Base-by-base conservation (phyloP, 2,113 vertebrate genomes). In the Promerops cafer region DNA sequence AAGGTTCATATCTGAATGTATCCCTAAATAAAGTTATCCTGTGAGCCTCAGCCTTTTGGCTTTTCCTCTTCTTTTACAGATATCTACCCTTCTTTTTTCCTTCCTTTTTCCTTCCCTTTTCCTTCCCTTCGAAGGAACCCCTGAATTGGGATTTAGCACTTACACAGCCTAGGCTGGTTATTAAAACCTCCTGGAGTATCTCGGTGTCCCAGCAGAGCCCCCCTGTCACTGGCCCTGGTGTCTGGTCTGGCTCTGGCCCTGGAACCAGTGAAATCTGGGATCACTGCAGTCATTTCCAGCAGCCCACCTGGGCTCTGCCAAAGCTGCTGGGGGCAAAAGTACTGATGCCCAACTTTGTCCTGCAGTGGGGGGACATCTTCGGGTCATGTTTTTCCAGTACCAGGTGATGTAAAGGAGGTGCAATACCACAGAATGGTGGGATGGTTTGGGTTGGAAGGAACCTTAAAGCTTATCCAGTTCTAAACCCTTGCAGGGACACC, bases 371-470 rank as follows among this genome's bases (percentile, higher is more conserved):
- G 4, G 0, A 17, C 28, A 33, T 4, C 52, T 66, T 13, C 40
- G 2, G 4, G 28, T 4, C 1, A 1, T 1, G 5, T 13, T 61
- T 20, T n/a, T 2, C 66, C 47, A n/a, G 45, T 2, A 3, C 16
- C 13, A 28, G 37, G 28, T 2, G 65, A 35, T 5, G 33, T 3
- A 19, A 28, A 84, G 44, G 42, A 42, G 35, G 16, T 40, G 47
- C 9, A 69, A 2, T 2, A 4, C 4, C 44, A 39, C 5, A 5
- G 52, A 20, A 11, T 11, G 8, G 1, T 47, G 63, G 63, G 31
- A n/a, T 19, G 61, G 26, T 61, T 69, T 61, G 70, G 21, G 17
- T 53, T 45, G 47, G 70, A 27, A 54, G 40, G 40, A 60, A 20
- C 16, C 53, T 30, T 10, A n/a, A 42, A 35, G 26, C 31, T 23